phyloP scores from a whole-genome alignment of 92 coral and sea anemone species.

The Muricea muricata region DNA sequence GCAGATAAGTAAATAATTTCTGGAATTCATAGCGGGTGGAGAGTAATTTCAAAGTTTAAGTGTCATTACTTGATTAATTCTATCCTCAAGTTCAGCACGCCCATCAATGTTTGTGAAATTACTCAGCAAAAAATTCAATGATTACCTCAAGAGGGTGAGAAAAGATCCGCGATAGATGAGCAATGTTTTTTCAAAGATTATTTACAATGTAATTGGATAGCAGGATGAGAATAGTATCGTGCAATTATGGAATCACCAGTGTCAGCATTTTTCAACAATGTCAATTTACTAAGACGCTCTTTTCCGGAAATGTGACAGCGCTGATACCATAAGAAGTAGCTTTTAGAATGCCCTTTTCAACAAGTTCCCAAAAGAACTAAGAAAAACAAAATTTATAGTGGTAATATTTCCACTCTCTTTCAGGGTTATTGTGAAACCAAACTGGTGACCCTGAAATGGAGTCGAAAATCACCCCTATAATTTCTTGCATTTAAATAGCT shows the following conservation, averaged over 20 bases:
- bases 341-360: too few species aligned
- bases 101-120: neutral
- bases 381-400: too few species aligned
- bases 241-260: neutral
- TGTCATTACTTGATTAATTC: slow-evolving; percentile 1
- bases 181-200: slow-evolving; percentile 15
- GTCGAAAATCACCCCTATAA: too few species aligned
- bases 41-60: neutral
- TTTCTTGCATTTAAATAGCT: too few species aligned
- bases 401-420: too few species aligned
- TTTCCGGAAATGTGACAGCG: too few species aligned
- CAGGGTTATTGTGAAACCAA: too few species aligned
- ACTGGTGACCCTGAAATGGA: too few species aligned
- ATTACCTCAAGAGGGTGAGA: neutral
- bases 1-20: neutral
- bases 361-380: too few species aligned
- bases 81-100: neutral
- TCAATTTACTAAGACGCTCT: too few species aligned
- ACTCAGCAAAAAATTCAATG: neutral
- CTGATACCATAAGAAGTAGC: too few species aligned
- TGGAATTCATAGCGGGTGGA: slow-evolving; percentile 1
- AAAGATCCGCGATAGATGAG: neutral
- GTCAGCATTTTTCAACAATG: too few species aligned
- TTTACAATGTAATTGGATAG: neutral
- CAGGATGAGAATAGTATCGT: neutral